Percentiles rank a stretch among this genome's conserved stretches.
Conservation (phyloP, 2,888 invertebrate species). For the Conops quadrifasciatus region DNA sequence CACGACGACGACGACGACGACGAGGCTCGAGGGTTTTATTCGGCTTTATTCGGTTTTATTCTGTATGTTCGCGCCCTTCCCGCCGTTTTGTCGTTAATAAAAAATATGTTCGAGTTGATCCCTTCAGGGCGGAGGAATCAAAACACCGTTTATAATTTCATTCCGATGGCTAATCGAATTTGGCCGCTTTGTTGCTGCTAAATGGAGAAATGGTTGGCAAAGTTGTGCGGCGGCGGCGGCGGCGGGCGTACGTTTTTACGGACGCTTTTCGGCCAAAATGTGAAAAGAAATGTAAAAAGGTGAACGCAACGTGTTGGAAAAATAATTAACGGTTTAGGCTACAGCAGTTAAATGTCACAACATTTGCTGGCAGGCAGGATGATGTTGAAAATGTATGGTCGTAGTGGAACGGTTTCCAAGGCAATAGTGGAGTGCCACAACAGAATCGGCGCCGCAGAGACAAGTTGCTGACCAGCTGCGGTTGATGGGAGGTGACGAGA, state of each 20-base stretch:
- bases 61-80: neutral
- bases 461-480: too few relatives aligned
- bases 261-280: too few relatives aligned
- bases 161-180: slow-evolving; percentile 35
- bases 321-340: slow-evolving; percentile 20
- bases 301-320: neutral
- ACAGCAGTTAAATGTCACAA: too few relatives aligned
- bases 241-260: neutral
- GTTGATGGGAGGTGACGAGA: too few relatives aligned
- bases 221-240: neutral
- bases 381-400: too few relatives aligned
- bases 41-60: neutral
- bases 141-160: slow-evolving; percentile 33
- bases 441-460: too few relatives aligned
- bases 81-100: slow-evolving; percentile 16
- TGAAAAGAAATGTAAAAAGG: too few relatives aligned
- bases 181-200: slow-evolving; percentile 16
- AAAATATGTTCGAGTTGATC: slow-evolving; percentile 27
- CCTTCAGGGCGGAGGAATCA: slow-evolving; percentile 29
- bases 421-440: neutral
- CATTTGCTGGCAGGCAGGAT: too few relatives aligned
- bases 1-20: too few relatives aligned
- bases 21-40: too few relatives aligned
- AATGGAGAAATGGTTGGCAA: neutral
- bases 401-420: neutral